Evolutionary conservation across 2,888 invertebrate species (phyloP).

Genomic region (Spisula subtruncata): DNA sequence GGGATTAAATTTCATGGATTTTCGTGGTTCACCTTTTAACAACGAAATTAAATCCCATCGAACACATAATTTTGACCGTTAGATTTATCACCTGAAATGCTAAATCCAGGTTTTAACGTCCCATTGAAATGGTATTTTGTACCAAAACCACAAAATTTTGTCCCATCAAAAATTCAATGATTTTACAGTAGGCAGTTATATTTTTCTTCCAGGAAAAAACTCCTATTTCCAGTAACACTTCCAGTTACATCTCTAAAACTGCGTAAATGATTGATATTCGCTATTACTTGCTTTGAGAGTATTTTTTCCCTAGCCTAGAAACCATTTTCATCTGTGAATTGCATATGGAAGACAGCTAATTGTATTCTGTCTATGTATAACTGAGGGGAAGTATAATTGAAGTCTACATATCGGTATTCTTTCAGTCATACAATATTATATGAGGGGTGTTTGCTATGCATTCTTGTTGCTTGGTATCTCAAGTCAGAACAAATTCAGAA

Average conservation of each 20-base stretch:
- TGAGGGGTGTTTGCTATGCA: not conserved
- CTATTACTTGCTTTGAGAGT: not conserved
- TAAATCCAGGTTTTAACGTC: no score
- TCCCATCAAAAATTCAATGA: no score
- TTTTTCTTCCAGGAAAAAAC: not conserved
- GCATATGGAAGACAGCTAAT: not conserved
- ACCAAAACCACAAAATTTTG: no score
- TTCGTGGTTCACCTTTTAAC: no score
- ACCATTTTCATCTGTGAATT: not conserved
- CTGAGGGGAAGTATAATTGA: not conserved
- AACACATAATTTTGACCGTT: no score
- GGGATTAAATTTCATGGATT: no score
- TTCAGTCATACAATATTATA: not conserved
- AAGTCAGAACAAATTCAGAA: no score
- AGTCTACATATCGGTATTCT: not conserved
- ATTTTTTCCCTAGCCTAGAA: slow-evolving; percentile 4
- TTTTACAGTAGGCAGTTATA: not conserved
- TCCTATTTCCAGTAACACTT: not conserved
- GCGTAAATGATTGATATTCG: not conserved
- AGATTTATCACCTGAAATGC: no score
- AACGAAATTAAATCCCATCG: no score
- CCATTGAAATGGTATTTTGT: no score
- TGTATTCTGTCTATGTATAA: not conserved
- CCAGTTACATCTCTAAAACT: not conserved
- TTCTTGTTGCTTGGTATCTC: no score